Conservation (phyloP, 2,888 invertebrate genomes). For the Rhagonycha fulva region DNA sequence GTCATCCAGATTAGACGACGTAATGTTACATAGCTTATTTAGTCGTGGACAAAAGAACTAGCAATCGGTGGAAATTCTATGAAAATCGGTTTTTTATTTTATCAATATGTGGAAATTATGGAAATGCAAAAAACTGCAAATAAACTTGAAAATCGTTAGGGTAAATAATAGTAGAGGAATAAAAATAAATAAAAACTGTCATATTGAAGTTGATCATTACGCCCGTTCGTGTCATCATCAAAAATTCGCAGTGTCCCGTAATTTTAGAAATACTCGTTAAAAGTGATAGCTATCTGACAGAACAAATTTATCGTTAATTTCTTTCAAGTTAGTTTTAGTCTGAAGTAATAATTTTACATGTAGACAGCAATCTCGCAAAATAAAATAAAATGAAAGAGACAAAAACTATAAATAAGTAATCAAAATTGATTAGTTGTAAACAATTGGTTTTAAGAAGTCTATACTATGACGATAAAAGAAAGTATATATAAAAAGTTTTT, state of each 20-base stretch:
- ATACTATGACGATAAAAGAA: not conserved
- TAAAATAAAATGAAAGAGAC: not conserved
- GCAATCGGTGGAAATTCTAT: too few relatives aligned
- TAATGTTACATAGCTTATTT: too few relatives aligned
- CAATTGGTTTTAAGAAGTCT: not conserved
- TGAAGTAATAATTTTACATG: not conserved
- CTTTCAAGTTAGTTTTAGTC: not conserved
- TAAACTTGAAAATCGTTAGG: not conserved
- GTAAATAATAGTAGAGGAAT: not conserved
- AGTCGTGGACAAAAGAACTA: too few relatives aligned
- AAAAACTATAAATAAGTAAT: not conserved
- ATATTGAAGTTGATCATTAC: conserved; percentile 1
- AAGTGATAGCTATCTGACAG: conserved; percentile 9
- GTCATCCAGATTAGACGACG: too few relatives aligned
- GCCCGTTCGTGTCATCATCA: conserved; percentile 7
- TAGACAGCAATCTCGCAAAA: not conserved
- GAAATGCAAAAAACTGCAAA: not conserved
- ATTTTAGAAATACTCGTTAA: conserved; percentile 12
- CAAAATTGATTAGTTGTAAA: not conserved
- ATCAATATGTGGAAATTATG: not conserved
- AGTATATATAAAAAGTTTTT: not conserved
- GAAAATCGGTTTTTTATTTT: too few relatives aligned
- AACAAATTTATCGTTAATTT: conserved; percentile 7
- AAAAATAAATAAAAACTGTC: not conserved
- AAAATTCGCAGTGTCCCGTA: conserved; percentile 16